Evolutionary conservation across 2,797 vertebrate genomes (phyloP).

Genomic region (Amphiprion clarkii): DNA sequence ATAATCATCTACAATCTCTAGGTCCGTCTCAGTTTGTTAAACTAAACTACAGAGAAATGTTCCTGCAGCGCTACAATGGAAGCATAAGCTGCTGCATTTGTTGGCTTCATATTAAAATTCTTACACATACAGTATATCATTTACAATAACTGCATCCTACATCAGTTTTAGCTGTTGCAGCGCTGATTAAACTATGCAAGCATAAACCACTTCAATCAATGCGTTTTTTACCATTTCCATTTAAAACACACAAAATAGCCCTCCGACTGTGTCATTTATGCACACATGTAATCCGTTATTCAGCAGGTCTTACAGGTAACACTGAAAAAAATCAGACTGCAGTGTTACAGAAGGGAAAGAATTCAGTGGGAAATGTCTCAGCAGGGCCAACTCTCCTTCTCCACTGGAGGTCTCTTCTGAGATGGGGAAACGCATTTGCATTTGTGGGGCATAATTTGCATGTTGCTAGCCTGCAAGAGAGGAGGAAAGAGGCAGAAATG

Average conservation of each 20-base stretch:
- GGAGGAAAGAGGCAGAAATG: not conserved
- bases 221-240: not conserved
- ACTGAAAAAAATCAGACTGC: conserved; percentile 47
- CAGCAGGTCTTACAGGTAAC: conserved; percentile 46
- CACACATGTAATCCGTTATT: conserved; percentile 40
- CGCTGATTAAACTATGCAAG: not conserved
- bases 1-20: too few relatives aligned
- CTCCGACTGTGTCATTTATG: conserved; percentile 2
- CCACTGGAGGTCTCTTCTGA: conserved; percentile 63
- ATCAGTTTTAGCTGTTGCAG: too few relatives aligned
- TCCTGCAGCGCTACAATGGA: not conserved
- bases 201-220: not conserved
- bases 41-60: not conserved
- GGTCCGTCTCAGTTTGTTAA: not conserved
- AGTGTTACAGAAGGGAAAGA: conserved; percentile 20
- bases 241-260: conserved; percentile 20
- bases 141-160: not conserved
- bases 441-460: conserved; percentile 79
- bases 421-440: conserved; percentile 68
- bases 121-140: not conserved
- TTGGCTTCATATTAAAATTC: not conserved
- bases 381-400: conserved; percentile 41
- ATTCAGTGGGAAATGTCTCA: conserved; percentile 26
- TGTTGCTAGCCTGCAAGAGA: conserved; percentile 65
- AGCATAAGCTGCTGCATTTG: not conserved